phyloP scores from a whole-genome alignment of 1,140 invertebrate genomes.

The Atopsyche davidsoni region DNA sequence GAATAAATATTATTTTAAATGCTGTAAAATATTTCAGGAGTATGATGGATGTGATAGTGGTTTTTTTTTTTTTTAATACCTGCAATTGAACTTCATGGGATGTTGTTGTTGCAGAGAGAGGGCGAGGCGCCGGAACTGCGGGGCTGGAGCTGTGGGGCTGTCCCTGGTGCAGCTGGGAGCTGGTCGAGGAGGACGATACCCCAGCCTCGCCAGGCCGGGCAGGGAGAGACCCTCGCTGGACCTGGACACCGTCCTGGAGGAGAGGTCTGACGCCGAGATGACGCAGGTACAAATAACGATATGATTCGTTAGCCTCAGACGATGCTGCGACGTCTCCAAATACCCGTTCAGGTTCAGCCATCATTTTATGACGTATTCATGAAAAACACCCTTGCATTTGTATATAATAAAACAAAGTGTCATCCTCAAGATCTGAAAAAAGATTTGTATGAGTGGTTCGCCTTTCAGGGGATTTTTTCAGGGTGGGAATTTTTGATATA shows the following conservation, averaged over 20 bases:
- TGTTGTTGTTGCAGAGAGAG: constrained; percentile 50
- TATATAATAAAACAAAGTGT: too few species aligned
- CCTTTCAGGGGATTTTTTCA: too few species aligned
- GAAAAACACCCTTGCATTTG: too few species aligned
- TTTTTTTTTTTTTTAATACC: background rate
- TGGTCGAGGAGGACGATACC: constrained; percentile 56
- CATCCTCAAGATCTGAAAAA: too few species aligned
- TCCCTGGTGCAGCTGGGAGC: constrained; percentile 73
- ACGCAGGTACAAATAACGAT: constrained; percentile 37
- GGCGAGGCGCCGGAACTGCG: constrained; percentile 68
- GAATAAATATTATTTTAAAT: background rate
- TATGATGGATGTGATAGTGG: background rate
- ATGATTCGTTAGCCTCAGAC: too few species aligned
- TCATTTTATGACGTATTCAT: too few species aligned
- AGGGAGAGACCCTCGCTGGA: constrained; percentile 65
- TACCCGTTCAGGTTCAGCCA: too few species aligned
- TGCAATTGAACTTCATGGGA: background rate
- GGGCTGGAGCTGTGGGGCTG: constrained; percentile 69
- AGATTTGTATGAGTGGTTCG: too few species aligned
- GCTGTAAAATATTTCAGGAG: background rate
- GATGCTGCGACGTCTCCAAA: too few species aligned
- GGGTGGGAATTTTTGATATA: too few species aligned
- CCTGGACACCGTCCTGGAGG: constrained; percentile 75
- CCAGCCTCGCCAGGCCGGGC: constrained; percentile 60
- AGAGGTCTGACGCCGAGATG: constrained; percentile 68